phyloP scores from a whole-genome alignment of 2,888 invertebrate species.

The Sabatieria punctata region DNA sequence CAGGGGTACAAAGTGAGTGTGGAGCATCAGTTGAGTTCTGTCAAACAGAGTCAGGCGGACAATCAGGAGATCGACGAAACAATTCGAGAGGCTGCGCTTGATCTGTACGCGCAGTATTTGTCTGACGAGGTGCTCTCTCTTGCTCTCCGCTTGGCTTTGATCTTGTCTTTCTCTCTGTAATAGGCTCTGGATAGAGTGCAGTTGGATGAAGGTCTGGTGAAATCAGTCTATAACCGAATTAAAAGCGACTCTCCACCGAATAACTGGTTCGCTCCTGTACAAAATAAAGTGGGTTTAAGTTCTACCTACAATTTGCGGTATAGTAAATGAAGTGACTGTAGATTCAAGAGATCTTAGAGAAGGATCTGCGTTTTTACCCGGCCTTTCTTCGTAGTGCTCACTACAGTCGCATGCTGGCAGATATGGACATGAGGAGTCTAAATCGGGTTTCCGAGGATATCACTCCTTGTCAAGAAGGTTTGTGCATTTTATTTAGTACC shows the following conservation, averaged over 20 bases:
- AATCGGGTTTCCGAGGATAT: no score
- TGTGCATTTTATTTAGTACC: no score
- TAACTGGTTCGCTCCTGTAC: conserved; percentile 66
- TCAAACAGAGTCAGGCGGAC: conserved; percentile 35
- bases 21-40: conserved; percentile 45
- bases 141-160: no score
- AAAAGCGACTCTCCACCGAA: conserved; percentile 48
- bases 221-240: conserved; percentile 45
- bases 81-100: conserved; percentile 49
- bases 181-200: conserved; percentile 46
- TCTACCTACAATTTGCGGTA: no score
- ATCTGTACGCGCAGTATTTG: conserved; percentile 58
- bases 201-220: conserved; percentile 46
- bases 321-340: no score
- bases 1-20: conserved; percentile 46
- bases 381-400: conserved; percentile 49
- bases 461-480: no score
- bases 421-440: conserved; percentile 46
- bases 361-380: conserved; percentile 46
- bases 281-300: conserved; percentile 39
- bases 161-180: conserved; percentile 10
- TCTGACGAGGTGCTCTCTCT: conserved; percentile 52
- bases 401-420: conserved; percentile 53
- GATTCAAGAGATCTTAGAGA: conserved; percentile 36
- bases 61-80: conserved; percentile 30